Conservation (phyloP, 2,113 vertebrate species). For the Dissostichus mawsoni region DNA sequence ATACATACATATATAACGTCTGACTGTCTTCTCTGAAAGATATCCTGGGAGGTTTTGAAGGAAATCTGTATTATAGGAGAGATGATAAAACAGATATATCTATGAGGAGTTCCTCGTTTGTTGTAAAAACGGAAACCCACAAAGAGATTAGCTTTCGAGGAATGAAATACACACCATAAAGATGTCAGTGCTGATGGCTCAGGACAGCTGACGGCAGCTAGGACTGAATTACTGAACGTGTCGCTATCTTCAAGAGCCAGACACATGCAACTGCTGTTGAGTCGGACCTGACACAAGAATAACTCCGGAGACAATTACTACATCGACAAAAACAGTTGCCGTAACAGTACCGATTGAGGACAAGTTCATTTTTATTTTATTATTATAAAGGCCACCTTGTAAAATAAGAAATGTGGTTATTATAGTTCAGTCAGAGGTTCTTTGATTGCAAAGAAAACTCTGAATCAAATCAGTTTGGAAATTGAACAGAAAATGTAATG, state of each 20-base stretch:
- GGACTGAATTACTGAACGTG: slow-evolving; percentile 28
- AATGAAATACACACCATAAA: slow-evolving; percentile 47
- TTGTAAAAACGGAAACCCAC: slow-evolving; percentile 45
- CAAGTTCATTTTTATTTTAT: background rate
- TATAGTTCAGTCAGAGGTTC: background rate
- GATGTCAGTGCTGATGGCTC: slow-evolving; percentile 40
- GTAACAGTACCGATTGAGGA: background rate
- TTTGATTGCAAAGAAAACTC: background rate
- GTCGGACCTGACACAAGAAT: background rate
- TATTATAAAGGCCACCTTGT: background rate
- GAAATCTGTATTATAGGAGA: slow-evolving; percentile 36
- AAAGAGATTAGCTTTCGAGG: slow-evolving; percentile 43
- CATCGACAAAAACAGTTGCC: background rate
- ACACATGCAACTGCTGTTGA: slow-evolving; percentile 24
- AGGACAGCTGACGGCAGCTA: slow-evolving; percentile 47
- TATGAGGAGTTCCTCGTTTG: slow-evolving; percentile 50
- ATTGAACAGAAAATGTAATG: background rate
- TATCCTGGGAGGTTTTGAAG: slow-evolving; percentile 52
- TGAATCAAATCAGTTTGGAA: background rate
- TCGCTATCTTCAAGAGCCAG: slow-evolving; percentile 20
- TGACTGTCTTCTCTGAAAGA: slow-evolving; percentile 32
- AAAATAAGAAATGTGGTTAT: background rate
- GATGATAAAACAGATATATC: slow-evolving; percentile 49
- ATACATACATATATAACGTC: slow-evolving; percentile 22
- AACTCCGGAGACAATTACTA: slow-evolving; percentile 22